A percentile compares a stretch with the other conserved stretches of the same genome.
phyloP scores from a whole-genome alignment of 2,888 invertebrate species.

The Brenthis daphne region DNA sequence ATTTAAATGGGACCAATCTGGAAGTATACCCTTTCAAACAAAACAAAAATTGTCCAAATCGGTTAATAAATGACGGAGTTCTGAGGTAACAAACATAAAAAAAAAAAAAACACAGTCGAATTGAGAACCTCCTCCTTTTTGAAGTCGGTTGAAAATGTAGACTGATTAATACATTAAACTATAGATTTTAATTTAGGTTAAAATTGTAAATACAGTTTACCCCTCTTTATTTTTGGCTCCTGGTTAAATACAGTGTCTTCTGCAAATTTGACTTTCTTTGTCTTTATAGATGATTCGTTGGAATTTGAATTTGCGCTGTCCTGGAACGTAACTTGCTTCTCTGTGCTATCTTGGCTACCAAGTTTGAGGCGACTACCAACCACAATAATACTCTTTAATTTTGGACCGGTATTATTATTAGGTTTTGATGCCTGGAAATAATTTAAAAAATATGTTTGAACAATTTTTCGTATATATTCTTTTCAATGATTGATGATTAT shows the following conservation, averaged over 20 bases:
- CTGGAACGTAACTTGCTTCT: constrained; percentile 69
- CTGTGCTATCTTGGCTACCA: constrained; percentile 70
- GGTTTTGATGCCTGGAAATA: constrained; percentile 61
- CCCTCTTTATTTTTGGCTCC: constrained; percentile 59
- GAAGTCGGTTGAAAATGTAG: too few species aligned
- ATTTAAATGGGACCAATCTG: too few species aligned
- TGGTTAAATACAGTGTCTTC: constrained; percentile 69
- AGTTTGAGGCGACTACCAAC: constrained; percentile 56
- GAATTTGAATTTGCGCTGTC: constrained; percentile 54
- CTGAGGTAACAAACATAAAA: too few species aligned
- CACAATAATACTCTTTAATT: constrained; percentile 70
- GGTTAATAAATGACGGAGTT: too few species aligned
- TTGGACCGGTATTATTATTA: constrained; percentile 55
- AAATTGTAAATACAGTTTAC: constrained; percentile 45
- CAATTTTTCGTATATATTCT: too few species aligned
- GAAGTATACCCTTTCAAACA: too few species aligned
- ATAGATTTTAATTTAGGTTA: background rate
- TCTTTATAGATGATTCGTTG: constrained; percentile 57
- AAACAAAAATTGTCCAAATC: too few species aligned
- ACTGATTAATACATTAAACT: background rate
- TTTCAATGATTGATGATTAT: background rate
- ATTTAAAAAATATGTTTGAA: constrained; percentile 7
- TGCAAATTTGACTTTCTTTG: constrained; percentile 71
- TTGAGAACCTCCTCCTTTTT: too few species aligned
- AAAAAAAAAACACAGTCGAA: too few species aligned